Evolutionary conservation across 2,797 vertebrate genomes (phyloP), one percentile per base, ranked within the genome.

Genomic region (Intellagama lesueurii): DNA sequence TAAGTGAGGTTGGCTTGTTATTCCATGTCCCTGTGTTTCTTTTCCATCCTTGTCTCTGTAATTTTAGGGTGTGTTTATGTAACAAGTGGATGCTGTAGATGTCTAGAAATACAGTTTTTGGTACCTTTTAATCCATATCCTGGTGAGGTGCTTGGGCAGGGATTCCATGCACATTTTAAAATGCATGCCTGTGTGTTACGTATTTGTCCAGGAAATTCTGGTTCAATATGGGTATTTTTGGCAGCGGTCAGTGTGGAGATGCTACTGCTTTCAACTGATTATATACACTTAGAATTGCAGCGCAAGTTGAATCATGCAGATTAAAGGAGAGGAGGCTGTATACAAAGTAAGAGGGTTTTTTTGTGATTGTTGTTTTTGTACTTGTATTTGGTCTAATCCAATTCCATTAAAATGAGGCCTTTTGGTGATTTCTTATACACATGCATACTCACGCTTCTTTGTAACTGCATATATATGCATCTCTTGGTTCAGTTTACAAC

Each of bases 401-500:
- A 69, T 47, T 83, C 40, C 40, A 69, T 68, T 14, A 30, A 47
- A 47, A 83, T 68, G 26, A 83, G 40, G 17, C 28, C 69, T 69
- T 70, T 83, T 69, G 66, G 26, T 69, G 32, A 89, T 40, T 64
- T 88, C 0, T 12, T 88, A 0, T 78, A 35, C 49, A 22, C 1
- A 14, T 85, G 52, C 28, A 75, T 85, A 89, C 28, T 69, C 66
- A n/a, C 14, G 64, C 52, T 60, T 94, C 40, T 84, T 83, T 84
- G 32, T 1, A 17, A 88, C 86, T 91, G 40, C 77, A 5, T 91
- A 66, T 35, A 86, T 86, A 40, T 40, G 77, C 75, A 7, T 72
- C 44, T 83, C 87, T 73, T 83, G 30, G 87, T 88, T 81, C 69
- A 4, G 87, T 84, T 30, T 91, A 80, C 85, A 91, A 91, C 91